phyloP scores from a whole-genome alignment of 1,140 invertebrate species.

The Artemia franciscana region DNA sequence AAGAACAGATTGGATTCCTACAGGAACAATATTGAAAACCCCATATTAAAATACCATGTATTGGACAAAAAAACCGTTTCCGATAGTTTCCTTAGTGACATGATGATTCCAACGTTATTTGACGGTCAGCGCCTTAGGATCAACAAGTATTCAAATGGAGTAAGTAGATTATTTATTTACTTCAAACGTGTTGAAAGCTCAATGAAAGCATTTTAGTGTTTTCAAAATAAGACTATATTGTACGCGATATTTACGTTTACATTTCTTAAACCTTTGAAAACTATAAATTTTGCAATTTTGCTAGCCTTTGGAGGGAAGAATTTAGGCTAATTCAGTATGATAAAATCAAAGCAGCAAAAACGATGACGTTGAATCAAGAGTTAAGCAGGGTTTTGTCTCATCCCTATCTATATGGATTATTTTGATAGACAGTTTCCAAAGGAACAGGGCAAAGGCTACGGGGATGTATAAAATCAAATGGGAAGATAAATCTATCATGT shows the following conservation, averaged over 20 bases:
- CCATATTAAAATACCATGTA: constrained; percentile 23
- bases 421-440: too few relatives aligned
- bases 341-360: too few relatives aligned
- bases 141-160: constrained; percentile 26
- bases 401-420: too few relatives aligned
- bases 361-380: too few relatives aligned
- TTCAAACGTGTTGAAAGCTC: neutral
- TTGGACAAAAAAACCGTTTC: constrained; percentile 20
- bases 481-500: too few relatives aligned
- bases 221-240: neutral
- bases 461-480: too few relatives aligned
- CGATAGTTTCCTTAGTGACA: constrained; percentile 21
- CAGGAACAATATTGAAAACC: constrained; percentile 16
- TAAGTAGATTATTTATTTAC: constrained; percentile 15
- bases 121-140: constrained; percentile 18
- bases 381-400: too few relatives aligned
- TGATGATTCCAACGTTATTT: constrained; percentile 17
- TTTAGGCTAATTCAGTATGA: too few relatives aligned
- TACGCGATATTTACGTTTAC: neutral
- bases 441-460: too few relatives aligned
- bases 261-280: neutral
- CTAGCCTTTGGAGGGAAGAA: too few relatives aligned
- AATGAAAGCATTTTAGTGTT: neutral
- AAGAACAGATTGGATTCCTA: constrained; percentile 14
- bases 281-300: too few relatives aligned